Conservation (phyloP, 37 sponge, comb jelly and placozoan genomes). For the Ephydatia muelleri region DNA sequence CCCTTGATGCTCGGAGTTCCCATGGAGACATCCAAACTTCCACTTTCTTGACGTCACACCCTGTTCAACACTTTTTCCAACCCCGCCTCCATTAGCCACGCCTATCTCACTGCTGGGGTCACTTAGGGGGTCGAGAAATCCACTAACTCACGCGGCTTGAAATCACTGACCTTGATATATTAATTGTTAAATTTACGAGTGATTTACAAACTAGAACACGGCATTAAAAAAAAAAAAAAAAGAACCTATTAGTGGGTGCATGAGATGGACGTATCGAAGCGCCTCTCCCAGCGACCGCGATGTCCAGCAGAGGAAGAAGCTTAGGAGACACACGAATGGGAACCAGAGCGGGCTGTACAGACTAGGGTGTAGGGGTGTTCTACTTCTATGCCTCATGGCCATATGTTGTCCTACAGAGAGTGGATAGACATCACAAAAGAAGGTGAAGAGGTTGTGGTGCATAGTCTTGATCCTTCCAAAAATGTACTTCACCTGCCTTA, state of each 20-base stretch:
- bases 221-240: not conserved
- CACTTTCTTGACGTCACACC: too few species aligned
- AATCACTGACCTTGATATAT: too few species aligned
- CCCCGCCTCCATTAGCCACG: too few species aligned
- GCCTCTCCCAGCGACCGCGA: not conserved
- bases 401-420: constrained; percentile 2
- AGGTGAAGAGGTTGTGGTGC: not conserved
- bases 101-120: too few species aligned
- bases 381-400: constrained; percentile 20
- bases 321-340: not conserved
- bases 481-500: too few species aligned
- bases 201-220: not conserved
- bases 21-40: too few species aligned
- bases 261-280: constrained; percentile 27
- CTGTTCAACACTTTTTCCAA: too few species aligned
- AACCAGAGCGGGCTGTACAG: not conserved
- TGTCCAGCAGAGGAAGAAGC: not conserved
- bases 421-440: constrained; percentile 24
- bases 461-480: too few species aligned
- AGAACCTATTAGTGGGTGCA: not conserved
- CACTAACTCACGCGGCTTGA: too few species aligned
- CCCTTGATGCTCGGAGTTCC: too few species aligned
- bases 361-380: constrained; percentile 18
- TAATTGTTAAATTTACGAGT: not conserved
- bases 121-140: too few species aligned